Evolutionary conservation across 2,113 vertebrate species (phyloP).

Genomic region (Brienomyrus brachyistius): DNA sequence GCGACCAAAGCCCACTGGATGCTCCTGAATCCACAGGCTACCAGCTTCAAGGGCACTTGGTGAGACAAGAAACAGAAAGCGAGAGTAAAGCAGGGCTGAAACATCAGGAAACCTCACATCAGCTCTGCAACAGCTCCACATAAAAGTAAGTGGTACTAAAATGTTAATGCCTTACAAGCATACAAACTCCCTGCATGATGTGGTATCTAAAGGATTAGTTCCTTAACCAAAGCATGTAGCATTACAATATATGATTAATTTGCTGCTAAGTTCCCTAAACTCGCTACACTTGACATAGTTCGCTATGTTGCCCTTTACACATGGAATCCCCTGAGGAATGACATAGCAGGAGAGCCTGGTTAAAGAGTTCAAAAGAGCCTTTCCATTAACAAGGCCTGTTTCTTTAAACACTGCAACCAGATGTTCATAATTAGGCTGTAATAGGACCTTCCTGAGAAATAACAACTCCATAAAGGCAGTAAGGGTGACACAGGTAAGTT

Average conservation of each 20-base stretch:
- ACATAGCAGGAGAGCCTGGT: neutral
- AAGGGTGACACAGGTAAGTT: neutral
- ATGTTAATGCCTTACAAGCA: neutral
- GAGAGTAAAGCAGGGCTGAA: neutral
- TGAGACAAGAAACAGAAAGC: neutral
- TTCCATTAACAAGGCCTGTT: neutral
- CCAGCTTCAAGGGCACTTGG: neutral
- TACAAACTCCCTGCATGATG: neutral
- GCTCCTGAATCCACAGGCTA: neutral
- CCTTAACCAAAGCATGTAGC: neutral
- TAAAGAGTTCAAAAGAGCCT: slow-evolving; percentile 5
- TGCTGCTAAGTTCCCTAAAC: neutral
- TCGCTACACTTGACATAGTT: neutral
- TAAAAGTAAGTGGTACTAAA: neutral
- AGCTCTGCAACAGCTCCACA: neutral
- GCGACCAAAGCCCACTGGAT: neutral
- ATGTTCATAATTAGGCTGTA: neutral
- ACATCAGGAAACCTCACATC: neutral
- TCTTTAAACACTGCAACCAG: slow-evolving; percentile 3
- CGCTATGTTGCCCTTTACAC: neutral
- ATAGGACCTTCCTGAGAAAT: slow-evolving; percentile 2
- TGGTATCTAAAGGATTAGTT: neutral
- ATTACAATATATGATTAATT: neutral
- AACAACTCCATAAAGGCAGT: neutral
- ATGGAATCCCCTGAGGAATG: neutral